Evolutionary conservation across 1,140 invertebrate species (phyloP).

Genomic region (Drosophila repletoides): DNA sequence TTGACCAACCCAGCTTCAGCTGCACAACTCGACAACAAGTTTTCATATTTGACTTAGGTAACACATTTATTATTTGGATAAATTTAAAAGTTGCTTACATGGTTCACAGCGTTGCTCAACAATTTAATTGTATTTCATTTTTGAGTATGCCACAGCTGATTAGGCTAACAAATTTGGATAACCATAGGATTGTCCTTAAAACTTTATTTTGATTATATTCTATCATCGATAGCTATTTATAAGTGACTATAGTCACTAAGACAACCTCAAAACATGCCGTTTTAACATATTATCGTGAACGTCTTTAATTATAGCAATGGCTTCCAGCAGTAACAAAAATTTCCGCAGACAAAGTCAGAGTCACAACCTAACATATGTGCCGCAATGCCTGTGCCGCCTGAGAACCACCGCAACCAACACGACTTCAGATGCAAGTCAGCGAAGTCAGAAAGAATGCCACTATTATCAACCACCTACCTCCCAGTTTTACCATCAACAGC

Average conservation of each 20-base stretch:
- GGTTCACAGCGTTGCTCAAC: conserved; percentile 47
- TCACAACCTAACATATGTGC: conserved; percentile 54
- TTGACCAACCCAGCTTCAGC: conserved; percentile 36
- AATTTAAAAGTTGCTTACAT: conserved; percentile 28
- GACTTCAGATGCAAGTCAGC: conserved; percentile 35
- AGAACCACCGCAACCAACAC: conserved; percentile 38
- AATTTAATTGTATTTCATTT: conserved; percentile 31
- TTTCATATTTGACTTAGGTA: conserved; percentile 50
- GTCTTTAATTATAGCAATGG: conserved; percentile 65
- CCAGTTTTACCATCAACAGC: conserved; percentile 30
- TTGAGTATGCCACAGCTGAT: too few species aligned
- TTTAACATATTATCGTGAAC: conserved; percentile 7
- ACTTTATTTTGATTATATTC: too few species aligned
- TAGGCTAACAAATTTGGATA: too few species aligned
- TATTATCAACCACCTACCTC: conserved; percentile 68
- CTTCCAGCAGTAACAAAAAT: conserved; percentile 68
- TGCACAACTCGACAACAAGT: conserved; percentile 26
- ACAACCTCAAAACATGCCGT: background rate
- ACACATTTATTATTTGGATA: conserved; percentile 63
- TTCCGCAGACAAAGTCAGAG: conserved; percentile 53
- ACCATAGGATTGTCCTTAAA: too few species aligned
- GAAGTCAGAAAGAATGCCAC: conserved; percentile 63
- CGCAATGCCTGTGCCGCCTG: conserved; percentile 61
- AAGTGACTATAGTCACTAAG: too few species aligned
- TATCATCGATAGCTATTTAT: too few species aligned